Evolutionary conservation across 35 echinoderm and acorn worm species (phyloP), one percentile per base, ranked within the genome.

Genomic region (Diadema setosum): DNA sequence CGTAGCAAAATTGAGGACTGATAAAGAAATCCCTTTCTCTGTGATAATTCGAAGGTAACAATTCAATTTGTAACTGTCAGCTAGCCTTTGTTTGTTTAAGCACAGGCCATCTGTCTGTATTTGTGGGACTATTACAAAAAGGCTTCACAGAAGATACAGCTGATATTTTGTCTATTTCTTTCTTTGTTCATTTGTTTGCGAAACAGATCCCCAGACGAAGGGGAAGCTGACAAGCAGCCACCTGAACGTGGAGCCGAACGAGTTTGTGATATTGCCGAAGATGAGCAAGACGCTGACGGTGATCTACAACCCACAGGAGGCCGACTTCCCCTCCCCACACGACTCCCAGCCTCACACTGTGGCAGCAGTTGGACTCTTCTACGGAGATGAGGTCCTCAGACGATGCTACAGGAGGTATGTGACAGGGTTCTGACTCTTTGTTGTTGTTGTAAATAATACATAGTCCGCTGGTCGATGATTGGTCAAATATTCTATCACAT

Each of bases 381-480:
- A 94, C 58, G 96, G 96, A 46, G 96, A 99, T 90, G 96, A 99
- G 74, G 91, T 99, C 39, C 89, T 86, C 17, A 81, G 96, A 90
- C 84, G 87, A 20, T 90, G 88, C 25, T 86, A 85, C 42, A 81
- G 63, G 83, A 85, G 84, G 94, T 93, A 49, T 46, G 86, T 73
- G 3, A n/a, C n/a, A n/a, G n/a, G n/a, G n/a, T n/a, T n/a, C n/a
- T n/a, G n/a, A n/a, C n/a, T n/a, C n/a, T n/a, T n/a, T n/a, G n/a
- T n/a, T n/a, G n/a, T n/a, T n/a, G n/a, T n/a, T n/a, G n/a, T n/a
- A n/a, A n/a, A 24, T 82, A 20, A 83, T 56, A 75, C 75, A 41
- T 5, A 61, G 75, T 46, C 20, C 58, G 6, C 35, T 49, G 30
- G 65, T 83, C 37, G 34, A 81, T 49, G 80, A 75, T 21, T 34